Percentiles rank a stretch among this genome's conserved stretches.
Evolutionary conservation across 2,797 vertebrate genomes (phyloP).

Genomic region (Sebastes kiyomatsui): DNA sequence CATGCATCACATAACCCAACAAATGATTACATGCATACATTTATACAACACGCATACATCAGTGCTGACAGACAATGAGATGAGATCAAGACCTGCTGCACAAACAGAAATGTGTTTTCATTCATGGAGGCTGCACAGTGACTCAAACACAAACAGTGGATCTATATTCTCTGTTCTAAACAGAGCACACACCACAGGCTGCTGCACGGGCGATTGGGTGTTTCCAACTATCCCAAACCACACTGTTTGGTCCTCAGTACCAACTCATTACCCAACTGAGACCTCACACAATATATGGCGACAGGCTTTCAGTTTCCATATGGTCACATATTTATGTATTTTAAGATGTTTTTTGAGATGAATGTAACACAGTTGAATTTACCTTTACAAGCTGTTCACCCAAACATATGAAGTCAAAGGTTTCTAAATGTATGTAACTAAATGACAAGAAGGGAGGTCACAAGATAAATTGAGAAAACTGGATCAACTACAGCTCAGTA

Average conservation of each 20-base stretch:
- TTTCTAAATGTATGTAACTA: slow-evolving; percentile 14
- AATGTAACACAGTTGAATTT: background rate
- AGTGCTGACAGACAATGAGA: background rate
- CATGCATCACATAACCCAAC: background rate
- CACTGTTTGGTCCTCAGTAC: slow-evolving; percentile 1
- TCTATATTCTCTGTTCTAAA: background rate
- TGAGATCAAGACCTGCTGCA: background rate
- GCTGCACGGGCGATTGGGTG: background rate
- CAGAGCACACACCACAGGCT: background rate
- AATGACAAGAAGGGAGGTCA: background rate
- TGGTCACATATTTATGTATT: slow-evolving; percentile 34
- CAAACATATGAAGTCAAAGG: slow-evolving; percentile 30
- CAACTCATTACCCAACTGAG: slow-evolving; percentile 8
- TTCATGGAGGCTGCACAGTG: background rate
- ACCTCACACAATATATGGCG: slow-evolving; percentile 27
- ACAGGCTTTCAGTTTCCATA: slow-evolving; percentile 15
- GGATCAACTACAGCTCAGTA: slow-evolving; percentile 2
- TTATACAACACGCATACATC: background rate
- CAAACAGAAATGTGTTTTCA: background rate
- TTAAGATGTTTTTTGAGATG: slow-evolving; percentile 21
- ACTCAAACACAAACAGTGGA: slow-evolving; percentile 10
- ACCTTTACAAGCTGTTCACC: slow-evolving; percentile 18
- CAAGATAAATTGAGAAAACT: background rate
- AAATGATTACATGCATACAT: background rate
- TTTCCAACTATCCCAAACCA: slow-evolving; percentile 10